A percentile compares a stretch with the other conserved stretches of the same genome.
Conservation (phyloP, 2,888 invertebrate species). For the Tethea ocularis region DNA sequence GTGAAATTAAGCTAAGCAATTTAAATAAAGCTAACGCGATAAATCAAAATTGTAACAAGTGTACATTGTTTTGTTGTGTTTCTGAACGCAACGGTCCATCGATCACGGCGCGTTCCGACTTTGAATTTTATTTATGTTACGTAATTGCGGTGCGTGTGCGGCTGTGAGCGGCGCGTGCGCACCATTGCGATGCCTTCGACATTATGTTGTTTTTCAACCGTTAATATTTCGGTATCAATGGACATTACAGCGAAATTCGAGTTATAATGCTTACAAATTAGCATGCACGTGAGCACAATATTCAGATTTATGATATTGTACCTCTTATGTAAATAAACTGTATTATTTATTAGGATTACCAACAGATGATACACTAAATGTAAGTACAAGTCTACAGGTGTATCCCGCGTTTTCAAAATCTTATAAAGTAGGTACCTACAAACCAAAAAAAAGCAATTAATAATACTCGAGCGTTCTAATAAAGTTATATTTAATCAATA, state of each 20-base stretch:
- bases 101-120: slow-evolving; percentile 68
- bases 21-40: slow-evolving; percentile 54
- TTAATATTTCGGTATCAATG: slow-evolving; percentile 65
- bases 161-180: slow-evolving; percentile 43
- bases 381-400: no score
- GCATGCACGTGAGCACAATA: neutral
- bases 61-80: slow-evolving; percentile 63
- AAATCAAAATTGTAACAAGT: slow-evolving; percentile 67
- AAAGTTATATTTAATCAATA: no score
- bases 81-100: slow-evolving; percentile 63
- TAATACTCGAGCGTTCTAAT: no score
- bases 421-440: no score
- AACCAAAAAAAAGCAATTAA: no score
- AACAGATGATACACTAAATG: no score
- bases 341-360: neutral
- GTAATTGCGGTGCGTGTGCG: slow-evolving; percentile 68
- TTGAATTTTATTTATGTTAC: slow-evolving; percentile 78
- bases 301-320: neutral
- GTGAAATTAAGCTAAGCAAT: slow-evolving; percentile 52
- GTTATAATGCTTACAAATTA: neutral
- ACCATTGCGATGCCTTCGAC: slow-evolving; percentile 40
- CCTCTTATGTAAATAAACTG: neutral
- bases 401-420: neutral
- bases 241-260: slow-evolving; percentile 42
- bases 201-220: slow-evolving; percentile 62